A percentile compares a stretch with the other conserved stretches of the same genome.
Evolutionary conservation across 30 jellyfish, hydroid and myxozoan genomes (phyloP).

Genomic region (Aurelia coerulea): DNA sequence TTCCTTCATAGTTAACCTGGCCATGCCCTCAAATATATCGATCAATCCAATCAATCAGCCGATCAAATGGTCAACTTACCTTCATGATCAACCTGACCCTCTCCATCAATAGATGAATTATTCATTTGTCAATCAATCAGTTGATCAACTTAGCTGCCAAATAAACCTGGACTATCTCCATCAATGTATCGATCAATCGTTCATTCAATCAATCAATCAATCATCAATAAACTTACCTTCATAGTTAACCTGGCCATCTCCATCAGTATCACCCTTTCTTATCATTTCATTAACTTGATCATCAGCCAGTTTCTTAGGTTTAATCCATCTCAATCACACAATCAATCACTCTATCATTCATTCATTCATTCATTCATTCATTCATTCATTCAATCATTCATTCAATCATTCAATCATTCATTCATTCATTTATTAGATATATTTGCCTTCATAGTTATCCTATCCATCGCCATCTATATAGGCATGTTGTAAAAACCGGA

Average conservation of each 20-base stretch:
- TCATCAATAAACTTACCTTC: slow-evolving; percentile 61
- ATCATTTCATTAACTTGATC: slow-evolving; percentile 96
- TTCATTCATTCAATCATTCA: background rate
- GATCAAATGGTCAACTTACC: too few relatives aligned
- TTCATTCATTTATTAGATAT: background rate
- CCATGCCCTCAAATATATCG: too few relatives aligned
- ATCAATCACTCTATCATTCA: background rate
- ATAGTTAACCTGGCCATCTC: slow-evolving; percentile 90
- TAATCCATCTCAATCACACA: too few relatives aligned
- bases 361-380: too few relatives aligned
- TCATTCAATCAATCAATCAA: background rate
- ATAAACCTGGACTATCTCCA: slow-evolving; percentile 90
- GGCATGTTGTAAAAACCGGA: too few relatives aligned
- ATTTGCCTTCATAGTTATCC: slow-evolving; percentile 86
- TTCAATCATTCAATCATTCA: background rate
- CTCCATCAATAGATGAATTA: too few relatives aligned
- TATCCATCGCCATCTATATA: slow-evolving; percentile 94
- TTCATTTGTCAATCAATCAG: background rate
- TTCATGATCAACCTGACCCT: too few relatives aligned
- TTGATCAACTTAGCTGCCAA: slow-evolving; percentile 67
- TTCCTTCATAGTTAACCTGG: too few relatives aligned
- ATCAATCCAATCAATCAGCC: too few relatives aligned
- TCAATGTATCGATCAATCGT: slow-evolving; percentile 27
- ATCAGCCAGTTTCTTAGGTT: slow-evolving; percentile 67
- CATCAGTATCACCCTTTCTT: slow-evolving; percentile 93